phyloP scores from a whole-genome alignment of 2,113 vertebrate genomes.

The Hiodon tergisus region DNA sequence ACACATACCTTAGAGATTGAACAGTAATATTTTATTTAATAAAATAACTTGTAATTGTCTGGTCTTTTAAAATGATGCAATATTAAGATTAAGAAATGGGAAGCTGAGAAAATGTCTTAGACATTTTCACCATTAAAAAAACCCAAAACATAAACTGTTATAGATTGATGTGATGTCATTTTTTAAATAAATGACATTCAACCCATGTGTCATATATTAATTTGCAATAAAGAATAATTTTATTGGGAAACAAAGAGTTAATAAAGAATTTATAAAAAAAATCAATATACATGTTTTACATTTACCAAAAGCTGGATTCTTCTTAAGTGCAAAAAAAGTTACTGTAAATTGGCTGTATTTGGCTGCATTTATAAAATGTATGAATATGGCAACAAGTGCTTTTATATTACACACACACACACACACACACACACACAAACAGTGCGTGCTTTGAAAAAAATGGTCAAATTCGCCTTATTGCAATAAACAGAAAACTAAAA shows the following conservation, averaged over 20 bases:
- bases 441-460: too few relatives aligned
- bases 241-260: background rate
- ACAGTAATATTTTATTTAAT: too few relatives aligned
- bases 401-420: too few relatives aligned
- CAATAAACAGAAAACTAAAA: too few relatives aligned
- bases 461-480: too few relatives aligned
- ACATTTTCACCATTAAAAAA: background rate
- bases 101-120: background rate
- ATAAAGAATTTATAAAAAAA: background rate
- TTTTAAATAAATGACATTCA: background rate
- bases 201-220: background rate
- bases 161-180: background rate
- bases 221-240: too few relatives aligned
- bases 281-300: background rate
- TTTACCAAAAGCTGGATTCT: background rate
- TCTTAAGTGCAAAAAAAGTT: background rate
- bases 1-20: too few relatives aligned
- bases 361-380: too few relatives aligned
- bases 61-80: background rate
- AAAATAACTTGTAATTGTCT: background rate
- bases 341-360: too few relatives aligned
- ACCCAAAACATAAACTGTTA: background rate
- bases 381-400: too few relatives aligned
- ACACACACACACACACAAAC: too few relatives aligned
- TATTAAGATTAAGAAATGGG: background rate